Evolutionary conservation across 2,113 vertebrate genomes (phyloP).

Genomic region (Melanerpes formicivorus): DNA sequence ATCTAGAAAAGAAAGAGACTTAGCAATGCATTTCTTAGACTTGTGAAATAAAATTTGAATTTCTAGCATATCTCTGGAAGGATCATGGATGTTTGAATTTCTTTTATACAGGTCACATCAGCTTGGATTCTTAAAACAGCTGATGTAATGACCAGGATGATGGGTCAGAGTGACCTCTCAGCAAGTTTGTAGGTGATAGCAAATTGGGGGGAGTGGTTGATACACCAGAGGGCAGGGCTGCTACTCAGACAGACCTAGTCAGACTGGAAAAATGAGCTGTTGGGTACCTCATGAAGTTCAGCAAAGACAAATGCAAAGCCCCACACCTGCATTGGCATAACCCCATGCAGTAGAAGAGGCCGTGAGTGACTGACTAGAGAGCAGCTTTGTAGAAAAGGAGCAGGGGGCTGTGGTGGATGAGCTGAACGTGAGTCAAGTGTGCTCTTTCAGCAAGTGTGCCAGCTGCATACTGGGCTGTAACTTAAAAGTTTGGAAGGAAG

Average conservation of each 20-base stretch:
- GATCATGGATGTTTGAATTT: background rate
- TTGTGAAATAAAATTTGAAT: background rate
- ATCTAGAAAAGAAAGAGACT: background rate
- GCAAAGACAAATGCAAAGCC: background rate
- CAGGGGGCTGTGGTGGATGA: background rate
- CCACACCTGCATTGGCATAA: background rate
- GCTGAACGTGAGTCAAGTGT: background rate
- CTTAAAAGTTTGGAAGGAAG: background rate
- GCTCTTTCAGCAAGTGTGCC: background rate
- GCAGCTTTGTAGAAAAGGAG: background rate
- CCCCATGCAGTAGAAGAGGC: background rate
- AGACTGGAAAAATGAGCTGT: conserved; percentile 35
- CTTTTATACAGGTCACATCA: background rate
- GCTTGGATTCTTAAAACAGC: background rate
- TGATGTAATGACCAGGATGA: conserved; percentile 12
- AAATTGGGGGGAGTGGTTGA: conserved; percentile 41
- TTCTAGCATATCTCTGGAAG: background rate
- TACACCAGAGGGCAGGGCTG: conserved; percentile 13
- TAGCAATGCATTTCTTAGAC: background rate
- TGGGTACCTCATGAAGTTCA: background rate
- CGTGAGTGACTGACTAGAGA: background rate
- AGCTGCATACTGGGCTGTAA: background rate
- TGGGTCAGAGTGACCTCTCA: conserved; percentile 12
- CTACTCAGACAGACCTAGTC: background rate
- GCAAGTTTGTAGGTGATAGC: conserved; percentile 14